These are phyloP conservation scores for Chaitophorus viminalis DNA, from an alignment of 2,888 invertebrate species.

Conservation along the genomic window DNA sequence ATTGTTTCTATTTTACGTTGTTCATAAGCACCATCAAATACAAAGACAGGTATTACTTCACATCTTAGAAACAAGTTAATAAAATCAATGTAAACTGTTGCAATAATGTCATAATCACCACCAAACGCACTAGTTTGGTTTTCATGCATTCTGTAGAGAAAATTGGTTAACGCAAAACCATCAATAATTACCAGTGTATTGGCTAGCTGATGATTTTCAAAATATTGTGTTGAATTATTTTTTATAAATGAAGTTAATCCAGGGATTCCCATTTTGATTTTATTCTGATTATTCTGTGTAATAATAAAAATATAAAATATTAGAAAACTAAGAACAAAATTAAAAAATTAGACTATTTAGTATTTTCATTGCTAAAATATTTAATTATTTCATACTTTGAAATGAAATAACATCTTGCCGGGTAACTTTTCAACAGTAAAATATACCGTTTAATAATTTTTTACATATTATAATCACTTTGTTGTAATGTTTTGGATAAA, in stretches of 20 bases:
- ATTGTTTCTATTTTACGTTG: slow-evolving; percentile 77
- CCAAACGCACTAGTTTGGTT: slow-evolving; percentile 80
- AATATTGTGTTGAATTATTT: slow-evolving; percentile 73
- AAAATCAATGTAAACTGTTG: slow-evolving; percentile 74
- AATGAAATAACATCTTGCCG: no score
- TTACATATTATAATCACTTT: no score
- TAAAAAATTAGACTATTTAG: neutral
- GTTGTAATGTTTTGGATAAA: no score
- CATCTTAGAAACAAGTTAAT: slow-evolving; percentile 78
- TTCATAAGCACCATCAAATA: slow-evolving; percentile 85
- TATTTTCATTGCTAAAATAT: neutral
- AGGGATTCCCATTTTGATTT: slow-evolving; percentile 79
- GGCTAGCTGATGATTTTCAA: slow-evolving; percentile 75
- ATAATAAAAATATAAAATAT: neutral
- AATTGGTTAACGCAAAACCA: slow-evolving; percentile 80
- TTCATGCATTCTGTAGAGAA: slow-evolving; percentile 75
- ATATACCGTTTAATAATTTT: no score
- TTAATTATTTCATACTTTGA: no score
- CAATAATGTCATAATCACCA: slow-evolving; percentile 85
- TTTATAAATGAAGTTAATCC: slow-evolving; percentile 86
- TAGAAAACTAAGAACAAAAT: neutral
- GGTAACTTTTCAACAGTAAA: no score
- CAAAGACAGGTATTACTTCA: slow-evolving; percentile 76
- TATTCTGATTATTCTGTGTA: neutral
- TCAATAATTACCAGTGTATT: slow-evolving; percentile 80